A percentile compares a stretch with the other conserved stretches of the same genome.
These are phyloP conservation scores for Leuctra nigra DNA, from an alignment of 2,888 invertebrate species.

Conservation along the genomic window DNA sequence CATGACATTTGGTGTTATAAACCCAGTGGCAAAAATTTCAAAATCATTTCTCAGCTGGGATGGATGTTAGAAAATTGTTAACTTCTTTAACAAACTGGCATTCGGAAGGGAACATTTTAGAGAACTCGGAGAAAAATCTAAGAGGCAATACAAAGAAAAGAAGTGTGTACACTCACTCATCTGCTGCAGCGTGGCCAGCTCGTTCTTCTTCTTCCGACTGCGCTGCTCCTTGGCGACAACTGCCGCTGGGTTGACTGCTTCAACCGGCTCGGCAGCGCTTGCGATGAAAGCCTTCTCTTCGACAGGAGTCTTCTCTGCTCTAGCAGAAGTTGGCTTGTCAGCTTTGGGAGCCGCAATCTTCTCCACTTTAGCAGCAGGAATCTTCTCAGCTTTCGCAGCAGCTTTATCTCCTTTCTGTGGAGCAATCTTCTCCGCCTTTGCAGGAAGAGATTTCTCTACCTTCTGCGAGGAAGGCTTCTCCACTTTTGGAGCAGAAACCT, in stretches of 20 bases:
- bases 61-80: too few relatives aligned
- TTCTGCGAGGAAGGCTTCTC: conserved; percentile 16
- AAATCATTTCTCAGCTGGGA: too few relatives aligned
- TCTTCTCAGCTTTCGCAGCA: not conserved
- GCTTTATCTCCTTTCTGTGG: too few relatives aligned
- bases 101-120: too few relatives aligned
- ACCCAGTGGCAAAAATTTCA: too few relatives aligned
- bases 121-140: too few relatives aligned
- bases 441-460: conserved; percentile 8
- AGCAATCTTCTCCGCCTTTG: conserved; percentile 20
- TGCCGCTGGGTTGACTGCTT: too few relatives aligned
- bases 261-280: conserved; percentile 32
- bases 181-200: conserved; percentile 45
- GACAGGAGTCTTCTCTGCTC: conserved; percentile 20
- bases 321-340: not conserved
- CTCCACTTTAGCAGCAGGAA: conserved; percentile 9
- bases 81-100: too few relatives aligned
- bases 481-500: conserved; percentile 16
- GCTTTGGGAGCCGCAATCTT: conserved; percentile 11
- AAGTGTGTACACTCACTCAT: conserved; percentile 41
- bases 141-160: not conserved
- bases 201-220: conserved; percentile 46
- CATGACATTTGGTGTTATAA: too few relatives aligned
- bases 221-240: conserved; percentile 21
- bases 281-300: conserved; percentile 30